phyloP scores from a whole-genome alignment of 2,113 vertebrate genomes.

The Tragulus kanchil region DNA sequence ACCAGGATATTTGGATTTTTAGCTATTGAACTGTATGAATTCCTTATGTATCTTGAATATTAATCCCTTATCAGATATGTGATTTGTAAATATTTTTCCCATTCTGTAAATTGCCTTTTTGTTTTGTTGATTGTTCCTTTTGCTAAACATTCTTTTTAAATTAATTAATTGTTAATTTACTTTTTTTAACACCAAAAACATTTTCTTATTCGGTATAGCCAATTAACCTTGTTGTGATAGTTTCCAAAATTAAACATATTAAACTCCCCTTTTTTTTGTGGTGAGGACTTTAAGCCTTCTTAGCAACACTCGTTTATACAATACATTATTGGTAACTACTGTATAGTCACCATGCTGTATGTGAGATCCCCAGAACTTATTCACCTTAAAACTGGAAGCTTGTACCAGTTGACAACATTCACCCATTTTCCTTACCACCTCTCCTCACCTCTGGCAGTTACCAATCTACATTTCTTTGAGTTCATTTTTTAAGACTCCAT shows the following conservation, averaged over 20 bases:
- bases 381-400: neutral
- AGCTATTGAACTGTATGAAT: neutral
- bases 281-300: neutral
- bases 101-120: neutral
- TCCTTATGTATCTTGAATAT: neutral
- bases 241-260: too few species aligned
- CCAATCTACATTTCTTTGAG: neutral
- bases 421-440: neutral
- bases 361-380: neutral
- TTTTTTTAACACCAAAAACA: too few species aligned
- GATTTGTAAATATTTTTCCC: neutral
- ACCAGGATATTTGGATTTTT: neutral
- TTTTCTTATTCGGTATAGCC: too few species aligned
- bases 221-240: too few species aligned
- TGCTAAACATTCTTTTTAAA: neutral
- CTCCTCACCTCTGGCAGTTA: neutral
- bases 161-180: too few species aligned
- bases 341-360: neutral
- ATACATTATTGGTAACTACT: neutral
- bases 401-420: neutral
- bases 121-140: neutral
- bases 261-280: too few species aligned
- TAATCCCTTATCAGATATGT: neutral
- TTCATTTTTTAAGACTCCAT: neutral
- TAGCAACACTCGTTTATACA: neutral